A percentile compares a stretch with the other conserved stretches of the same genome.
These are phyloP conservation scores for Diprion similis DNA, from an alignment of 1,140 invertebrate species.

Conservation along the genomic window DNA sequence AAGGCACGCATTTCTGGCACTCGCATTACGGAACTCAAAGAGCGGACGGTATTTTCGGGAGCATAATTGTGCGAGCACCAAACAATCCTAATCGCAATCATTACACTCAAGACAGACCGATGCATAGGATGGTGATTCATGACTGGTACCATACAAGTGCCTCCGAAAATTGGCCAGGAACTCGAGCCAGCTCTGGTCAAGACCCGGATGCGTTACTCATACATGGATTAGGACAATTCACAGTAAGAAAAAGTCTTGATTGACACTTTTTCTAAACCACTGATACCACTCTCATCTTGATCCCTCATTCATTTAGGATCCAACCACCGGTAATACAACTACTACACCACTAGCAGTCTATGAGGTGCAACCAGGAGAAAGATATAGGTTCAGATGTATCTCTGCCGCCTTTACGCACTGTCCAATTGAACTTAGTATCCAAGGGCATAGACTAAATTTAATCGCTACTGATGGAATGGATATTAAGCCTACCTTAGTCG, in stretches of 20 bases:
- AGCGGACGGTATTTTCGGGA: conserved; percentile 84
- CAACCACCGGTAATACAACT: conserved; percentile 12
- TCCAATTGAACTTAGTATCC: conserved; percentile 59
- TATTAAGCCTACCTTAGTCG: conserved; percentile 49
- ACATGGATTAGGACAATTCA: conserved; percentile 75
- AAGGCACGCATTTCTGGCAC: conserved; percentile 91
- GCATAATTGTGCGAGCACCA: conserved; percentile 81
- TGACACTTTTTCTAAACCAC: conserved; percentile 35
- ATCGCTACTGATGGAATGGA: conserved; percentile 61
- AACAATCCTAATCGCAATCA: conserved; percentile 27
- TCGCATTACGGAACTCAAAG: conserved; percentile 87
- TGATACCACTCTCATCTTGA: neutral
- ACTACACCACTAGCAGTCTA: conserved; percentile 36
- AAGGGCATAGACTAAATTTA: conserved; percentile 61
- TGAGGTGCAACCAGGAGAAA: conserved; percentile 38
- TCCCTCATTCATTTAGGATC: conserved; percentile 15
- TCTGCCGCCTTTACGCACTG: conserved; percentile 61
- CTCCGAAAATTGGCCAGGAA: conserved; percentile 72
- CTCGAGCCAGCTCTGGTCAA: conserved; percentile 74
- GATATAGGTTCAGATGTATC: conserved; percentile 63
- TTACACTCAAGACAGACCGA: conserved; percentile 51
- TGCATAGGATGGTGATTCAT: conserved; percentile 75
- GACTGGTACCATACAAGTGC: conserved; percentile 79
- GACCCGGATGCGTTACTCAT: conserved; percentile 77
- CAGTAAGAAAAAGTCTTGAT: conserved; percentile 50